A percentile compares a stretch with the other conserved stretches of the same genome.
phyloP scores from a whole-genome alignment of 2,888 invertebrate genomes.

The Acanthopleura granulata region DNA sequence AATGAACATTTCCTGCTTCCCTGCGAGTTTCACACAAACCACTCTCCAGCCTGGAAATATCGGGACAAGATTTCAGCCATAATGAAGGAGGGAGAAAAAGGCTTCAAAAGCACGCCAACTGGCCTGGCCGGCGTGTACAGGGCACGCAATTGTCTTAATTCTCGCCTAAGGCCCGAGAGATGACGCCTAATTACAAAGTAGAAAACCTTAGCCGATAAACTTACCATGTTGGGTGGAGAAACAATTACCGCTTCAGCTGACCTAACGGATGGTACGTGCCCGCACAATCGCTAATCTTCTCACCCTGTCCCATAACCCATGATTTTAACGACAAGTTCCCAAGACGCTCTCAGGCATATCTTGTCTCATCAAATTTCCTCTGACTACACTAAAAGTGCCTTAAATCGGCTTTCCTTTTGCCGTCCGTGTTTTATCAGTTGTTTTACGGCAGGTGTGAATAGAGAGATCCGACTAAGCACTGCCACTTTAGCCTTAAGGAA shows the following conservation, averaged over 20 bases:
- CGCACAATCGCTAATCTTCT: neutral
- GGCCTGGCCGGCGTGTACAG: too few relatives aligned
- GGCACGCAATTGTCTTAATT: too few relatives aligned
- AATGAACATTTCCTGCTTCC: too few relatives aligned
- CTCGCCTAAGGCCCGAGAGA: too few relatives aligned
- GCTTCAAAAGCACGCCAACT: too few relatives aligned
- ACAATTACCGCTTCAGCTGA: neutral
- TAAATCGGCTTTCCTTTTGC: neutral
- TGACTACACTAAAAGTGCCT: conserved; percentile 5
- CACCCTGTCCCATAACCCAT: neutral
- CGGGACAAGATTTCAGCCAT: too few relatives aligned
- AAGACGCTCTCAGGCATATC: neutral
- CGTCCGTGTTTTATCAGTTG: neutral
- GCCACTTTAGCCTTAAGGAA: too few relatives aligned
- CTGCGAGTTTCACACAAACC: too few relatives aligned
- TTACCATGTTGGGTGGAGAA: neutral
- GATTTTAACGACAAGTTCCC: neutral
- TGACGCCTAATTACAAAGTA: neutral
- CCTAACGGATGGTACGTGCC: conserved; percentile 8
- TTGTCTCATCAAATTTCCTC: neutral
- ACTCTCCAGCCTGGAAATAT: too few relatives aligned
- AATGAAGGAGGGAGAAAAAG: too few relatives aligned
- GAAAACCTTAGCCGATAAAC: neutral
- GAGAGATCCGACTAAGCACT: too few relatives aligned
- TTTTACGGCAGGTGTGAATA: neutral